These are phyloP conservation scores for Phrynocephalus guinanensis DNA, from an alignment of 2,797 vertebrate species.

Conservation along the genomic window DNA sequence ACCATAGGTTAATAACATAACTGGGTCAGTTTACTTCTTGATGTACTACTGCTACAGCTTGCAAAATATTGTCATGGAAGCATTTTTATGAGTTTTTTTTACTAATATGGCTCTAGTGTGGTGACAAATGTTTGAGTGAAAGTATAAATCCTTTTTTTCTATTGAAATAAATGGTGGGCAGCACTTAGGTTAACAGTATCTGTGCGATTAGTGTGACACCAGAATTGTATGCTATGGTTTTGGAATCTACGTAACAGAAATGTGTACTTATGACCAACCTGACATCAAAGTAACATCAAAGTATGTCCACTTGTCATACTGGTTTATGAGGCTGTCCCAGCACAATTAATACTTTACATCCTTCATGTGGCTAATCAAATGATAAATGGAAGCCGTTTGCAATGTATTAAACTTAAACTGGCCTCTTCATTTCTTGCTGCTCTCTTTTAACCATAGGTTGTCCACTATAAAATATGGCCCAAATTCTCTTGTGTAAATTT, in stretches of 20 bases:
- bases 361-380: not conserved
- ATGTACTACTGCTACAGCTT: not conserved
- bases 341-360: not conserved
- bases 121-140: not conserved
- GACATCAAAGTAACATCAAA: not conserved
- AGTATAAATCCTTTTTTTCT: not conserved
- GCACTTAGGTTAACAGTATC: not conserved
- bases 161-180: not conserved
- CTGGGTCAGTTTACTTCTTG: constrained; percentile 19
- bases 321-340: not conserved
- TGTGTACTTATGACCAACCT: not conserved
- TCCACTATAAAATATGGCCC: not conserved
- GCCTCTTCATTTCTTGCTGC: not conserved
- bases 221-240: not conserved
- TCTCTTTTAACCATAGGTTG: not conserved
- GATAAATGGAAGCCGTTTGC: not conserved
- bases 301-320: not conserved
- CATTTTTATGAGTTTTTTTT: not conserved
- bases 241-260: not conserved
- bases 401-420: not conserved
- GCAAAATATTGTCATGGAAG: constrained; percentile 16
- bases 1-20: not conserved
- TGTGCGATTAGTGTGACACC: not conserved
- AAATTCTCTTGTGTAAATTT: no score
- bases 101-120: not conserved